phyloP scores from a whole-genome alignment of 2,797 vertebrate genomes.

The Kryptolebias ocellatus region DNA sequence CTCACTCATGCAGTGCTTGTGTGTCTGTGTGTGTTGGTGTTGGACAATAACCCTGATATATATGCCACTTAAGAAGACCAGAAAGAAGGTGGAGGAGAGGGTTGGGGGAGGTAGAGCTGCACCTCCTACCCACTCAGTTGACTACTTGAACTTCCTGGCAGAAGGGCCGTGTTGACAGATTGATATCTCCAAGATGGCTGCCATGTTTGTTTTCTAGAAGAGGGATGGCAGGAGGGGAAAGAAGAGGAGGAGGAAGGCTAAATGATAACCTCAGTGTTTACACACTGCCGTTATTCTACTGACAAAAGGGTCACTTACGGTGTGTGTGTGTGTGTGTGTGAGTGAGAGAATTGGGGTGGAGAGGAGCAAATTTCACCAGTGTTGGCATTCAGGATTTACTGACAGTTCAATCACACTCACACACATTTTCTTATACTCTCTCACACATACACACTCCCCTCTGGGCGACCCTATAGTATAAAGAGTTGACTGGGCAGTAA shows the following conservation, averaged over 20 bases:
- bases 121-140: constrained; percentile 68
- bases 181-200: constrained; percentile 89
- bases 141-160: constrained; percentile 94
- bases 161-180: constrained; percentile 87
- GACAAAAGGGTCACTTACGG: constrained; percentile 59
- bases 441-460: constrained; percentile 42
- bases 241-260: constrained; percentile 56
- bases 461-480: constrained; percentile 50
- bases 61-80: constrained; percentile 71
- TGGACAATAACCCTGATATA: constrained; percentile 68
- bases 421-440: constrained; percentile 23
- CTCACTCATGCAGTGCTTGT: constrained; percentile 19
- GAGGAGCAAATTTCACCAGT: constrained; percentile 52
- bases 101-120: constrained; percentile 59
- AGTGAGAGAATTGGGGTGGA: not conserved
- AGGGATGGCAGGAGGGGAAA: constrained; percentile 48
- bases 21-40: constrained; percentile 21
- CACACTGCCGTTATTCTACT: constrained; percentile 73
- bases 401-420: constrained; percentile 47
- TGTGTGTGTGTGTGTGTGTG: constrained; percentile 11
- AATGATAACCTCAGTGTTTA: constrained; percentile 86
- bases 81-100: constrained; percentile 48
- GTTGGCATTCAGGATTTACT: constrained; percentile 53
- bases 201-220: constrained; percentile 88
- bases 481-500: constrained; percentile 65